phyloP scores from a whole-genome alignment of 2,797 vertebrate species.

The Rhynchotus rufescens region DNA sequence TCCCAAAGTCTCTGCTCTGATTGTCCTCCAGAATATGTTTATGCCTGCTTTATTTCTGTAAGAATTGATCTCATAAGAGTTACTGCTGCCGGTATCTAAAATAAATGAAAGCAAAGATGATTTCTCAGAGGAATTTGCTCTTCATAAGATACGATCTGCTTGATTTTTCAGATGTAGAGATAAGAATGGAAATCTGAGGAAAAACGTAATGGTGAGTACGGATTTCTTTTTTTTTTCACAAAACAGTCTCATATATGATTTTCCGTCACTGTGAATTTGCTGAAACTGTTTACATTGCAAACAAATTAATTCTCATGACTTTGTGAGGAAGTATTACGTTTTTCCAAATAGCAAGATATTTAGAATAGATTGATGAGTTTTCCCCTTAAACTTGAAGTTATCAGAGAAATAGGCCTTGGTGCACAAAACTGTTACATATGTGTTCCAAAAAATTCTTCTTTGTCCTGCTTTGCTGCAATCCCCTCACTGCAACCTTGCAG shows the following conservation, averaged over 20 bases:
- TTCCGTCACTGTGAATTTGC: conserved; percentile 32
- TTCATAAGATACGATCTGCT: not conserved
- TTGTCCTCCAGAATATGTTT: rapidly evolving
- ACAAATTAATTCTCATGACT: conserved; percentile 1
- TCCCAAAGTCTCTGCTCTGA: not conserved
- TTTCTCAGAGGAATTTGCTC: not conserved
- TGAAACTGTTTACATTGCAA: not conserved
- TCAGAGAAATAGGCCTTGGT: not conserved
- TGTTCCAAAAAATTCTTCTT: not conserved
- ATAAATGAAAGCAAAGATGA: not conserved
- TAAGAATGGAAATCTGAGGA: not conserved
- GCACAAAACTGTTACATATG: too few relatives aligned
- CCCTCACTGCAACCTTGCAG: not conserved
- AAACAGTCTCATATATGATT: conserved; percentile 4
- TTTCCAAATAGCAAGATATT: not conserved
- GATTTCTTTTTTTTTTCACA: not conserved
- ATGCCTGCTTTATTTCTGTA: not conserved
- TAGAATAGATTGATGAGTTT: not conserved
- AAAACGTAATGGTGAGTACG: not conserved
- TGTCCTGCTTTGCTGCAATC: not conserved
- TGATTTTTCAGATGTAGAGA: not conserved
- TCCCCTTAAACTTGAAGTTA: not conserved
- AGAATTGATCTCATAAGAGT: not conserved
- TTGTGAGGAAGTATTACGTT: not conserved
- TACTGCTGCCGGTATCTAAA: not conserved